Evolutionary conservation across 2,113 vertebrate genomes (phyloP).

Genomic region (Oceanites oceanicus): DNA sequence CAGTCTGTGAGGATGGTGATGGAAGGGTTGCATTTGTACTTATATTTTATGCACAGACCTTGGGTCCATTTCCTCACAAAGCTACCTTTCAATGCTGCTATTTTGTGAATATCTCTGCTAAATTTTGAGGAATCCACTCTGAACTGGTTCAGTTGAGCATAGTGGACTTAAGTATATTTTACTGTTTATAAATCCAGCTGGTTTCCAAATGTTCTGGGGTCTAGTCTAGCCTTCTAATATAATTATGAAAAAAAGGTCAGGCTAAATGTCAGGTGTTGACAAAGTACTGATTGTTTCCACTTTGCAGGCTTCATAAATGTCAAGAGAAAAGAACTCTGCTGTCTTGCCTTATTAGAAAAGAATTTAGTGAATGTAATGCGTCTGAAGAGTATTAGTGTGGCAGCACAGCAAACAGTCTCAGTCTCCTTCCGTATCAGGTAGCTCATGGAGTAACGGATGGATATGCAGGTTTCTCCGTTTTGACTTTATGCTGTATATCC

Average conservation of each 20-base stretch:
- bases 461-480: background rate
- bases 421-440: background rate
- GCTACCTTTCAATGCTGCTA: background rate
- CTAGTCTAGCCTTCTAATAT: conserved; percentile 59
- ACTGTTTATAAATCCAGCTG: conserved; percentile 61
- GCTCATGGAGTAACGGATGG: background rate
- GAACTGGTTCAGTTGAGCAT: background rate
- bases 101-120: background rate
- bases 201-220: conserved; percentile 63
- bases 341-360: conserved; percentile 67
- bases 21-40: background rate
- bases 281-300: conserved; percentile 70
- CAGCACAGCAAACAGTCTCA: background rate
- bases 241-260: conserved; percentile 67
- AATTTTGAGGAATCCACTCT: background rate
- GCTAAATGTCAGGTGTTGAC: conserved; percentile 70
- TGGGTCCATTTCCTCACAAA: background rate
- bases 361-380: conserved; percentile 35
- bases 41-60: background rate
- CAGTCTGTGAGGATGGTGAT: background rate
- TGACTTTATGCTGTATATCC: background rate
- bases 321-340: conserved; percentile 65
- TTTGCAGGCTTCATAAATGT: conserved; percentile 70
- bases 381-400: conserved; percentile 38
- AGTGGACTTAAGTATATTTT: background rate